Evolutionary conservation across 2,113 vertebrate genomes (phyloP), one percentile per base, ranked within the genome.

Genomic region (Murina feae): DNA sequence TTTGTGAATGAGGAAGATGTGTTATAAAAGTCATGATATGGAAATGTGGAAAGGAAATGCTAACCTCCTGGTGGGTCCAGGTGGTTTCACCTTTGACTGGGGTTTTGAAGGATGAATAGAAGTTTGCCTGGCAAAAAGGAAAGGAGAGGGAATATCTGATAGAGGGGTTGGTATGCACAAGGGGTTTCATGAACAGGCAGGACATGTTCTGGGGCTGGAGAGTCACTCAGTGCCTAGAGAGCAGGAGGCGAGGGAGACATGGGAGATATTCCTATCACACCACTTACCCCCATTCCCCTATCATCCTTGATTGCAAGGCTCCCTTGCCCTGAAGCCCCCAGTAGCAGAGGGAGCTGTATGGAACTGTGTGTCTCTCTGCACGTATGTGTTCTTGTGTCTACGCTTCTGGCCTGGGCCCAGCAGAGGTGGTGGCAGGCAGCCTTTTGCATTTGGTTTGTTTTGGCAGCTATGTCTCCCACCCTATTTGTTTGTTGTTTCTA

Each of bases 311-410:
- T 53, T 63, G 7, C 39, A 68, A 81, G 68, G 25, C 35, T 93
- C 17, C n/a, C 42, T 85, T 39, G 21, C 23, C 25, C 18, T 9
- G n/a, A 13, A 78, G 49, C 6, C 65, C 47, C 39, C 53, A 37
- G 92, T 12, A 90, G 49, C 20, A 0, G 65, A 44, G 14, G 91
- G 53, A 93, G 91, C 78, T 47, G 44, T 44, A 13, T n/a, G 58
- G 90, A 91, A 47, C 55, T 63, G 2, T 95, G 96, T 97, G 97
- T 95, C 82, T 96, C 85, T 20, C 65, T 49, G 97, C 97, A 97
- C 95, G 90, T 96, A 66, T 97, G 93, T 94, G 69, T 58, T 88
- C 76, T 68, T 42, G 55, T 60, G 23, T 92, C 93, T 65, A 23
- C 3, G n/a, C 68, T 94, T 55, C 93, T 88, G 96, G 94, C 97